Conservation (phyloP, 2,797 vertebrate species). For the Thalassophryne amazonica region DNA sequence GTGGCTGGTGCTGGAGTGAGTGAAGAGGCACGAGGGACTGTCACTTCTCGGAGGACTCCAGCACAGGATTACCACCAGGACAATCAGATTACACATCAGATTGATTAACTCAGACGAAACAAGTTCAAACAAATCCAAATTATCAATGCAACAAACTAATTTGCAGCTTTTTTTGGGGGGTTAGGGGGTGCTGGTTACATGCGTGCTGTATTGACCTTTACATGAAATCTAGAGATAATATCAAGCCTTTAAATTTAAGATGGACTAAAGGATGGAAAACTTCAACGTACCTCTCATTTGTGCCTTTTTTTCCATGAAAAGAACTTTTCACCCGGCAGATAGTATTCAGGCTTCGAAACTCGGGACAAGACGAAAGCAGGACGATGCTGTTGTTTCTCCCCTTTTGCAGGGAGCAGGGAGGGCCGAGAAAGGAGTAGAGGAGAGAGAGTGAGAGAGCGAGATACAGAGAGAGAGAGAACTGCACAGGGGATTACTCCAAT, state of each 20-base stretch:
- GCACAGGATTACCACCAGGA: constrained; percentile 21
- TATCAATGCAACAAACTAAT: not conserved
- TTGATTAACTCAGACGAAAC: constrained; percentile 33
- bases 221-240: not conserved
- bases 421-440: constrained; percentile 29
- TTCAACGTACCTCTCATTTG: constrained; percentile 47
- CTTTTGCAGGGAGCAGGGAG: constrained; percentile 57
- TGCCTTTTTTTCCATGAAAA: constrained; percentile 69
- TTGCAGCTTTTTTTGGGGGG: too few species aligned
- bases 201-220: not conserved
- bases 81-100: constrained; percentile 43
- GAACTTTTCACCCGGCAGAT: constrained; percentile 43
- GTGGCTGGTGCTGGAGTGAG: constrained; percentile 32
- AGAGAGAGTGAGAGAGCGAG: not conserved
- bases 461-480: not conserved
- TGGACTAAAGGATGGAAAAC: not conserved
- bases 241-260: not conserved
- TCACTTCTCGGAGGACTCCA: constrained; percentile 45
- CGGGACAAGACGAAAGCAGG: constrained; percentile 51
- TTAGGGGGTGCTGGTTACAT: not conserved
- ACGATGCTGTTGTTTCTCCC: constrained; percentile 38
- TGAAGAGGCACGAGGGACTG: constrained; percentile 32
- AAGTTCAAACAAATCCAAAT: constrained; percentile 37
- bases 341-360: constrained; percentile 5
- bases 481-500: not conserved